phyloP scores from a whole-genome alignment of 2,888 invertebrate genomes.

The Salpingus planirostris region DNA sequence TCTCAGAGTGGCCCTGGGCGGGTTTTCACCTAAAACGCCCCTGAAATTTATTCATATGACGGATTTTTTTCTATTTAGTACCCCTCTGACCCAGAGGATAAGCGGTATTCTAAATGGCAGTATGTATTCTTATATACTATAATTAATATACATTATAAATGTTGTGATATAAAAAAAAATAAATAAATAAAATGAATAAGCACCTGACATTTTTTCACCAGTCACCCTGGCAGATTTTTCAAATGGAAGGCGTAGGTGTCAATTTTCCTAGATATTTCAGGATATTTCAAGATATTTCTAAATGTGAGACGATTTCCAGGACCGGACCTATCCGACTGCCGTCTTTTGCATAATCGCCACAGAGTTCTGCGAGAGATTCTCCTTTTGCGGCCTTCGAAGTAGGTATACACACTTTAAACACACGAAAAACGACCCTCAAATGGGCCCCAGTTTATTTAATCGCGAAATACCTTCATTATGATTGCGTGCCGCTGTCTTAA shows the following conservation, averaged over 20 bases:
- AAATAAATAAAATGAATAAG: too few relatives aligned
- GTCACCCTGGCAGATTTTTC: background rate
- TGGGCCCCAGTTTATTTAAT: too few relatives aligned
- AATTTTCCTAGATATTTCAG: background rate
- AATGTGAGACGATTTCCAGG: constrained; percentile 21
- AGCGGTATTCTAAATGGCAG: constrained; percentile 36
- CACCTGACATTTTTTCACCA: too few relatives aligned
- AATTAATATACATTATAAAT: constrained; percentile 21
- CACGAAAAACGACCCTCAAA: too few relatives aligned
- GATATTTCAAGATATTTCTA: background rate
- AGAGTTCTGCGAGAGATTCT: constrained; percentile 81
- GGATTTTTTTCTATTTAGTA: constrained; percentile 12
- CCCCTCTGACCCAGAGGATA: constrained; percentile 22
- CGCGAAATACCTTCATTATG: too few relatives aligned
- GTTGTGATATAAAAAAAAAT: constrained; percentile 26
- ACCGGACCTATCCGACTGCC: constrained; percentile 49
- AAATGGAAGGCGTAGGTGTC: background rate
- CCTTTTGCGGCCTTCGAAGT: constrained; percentile 75
- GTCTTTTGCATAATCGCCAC: constrained; percentile 76
- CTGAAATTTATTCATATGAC: too few relatives aligned
- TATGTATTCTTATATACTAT: constrained; percentile 25
- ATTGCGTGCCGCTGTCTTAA: too few relatives aligned
- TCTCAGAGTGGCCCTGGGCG: too few relatives aligned
- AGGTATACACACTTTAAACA: too few relatives aligned
- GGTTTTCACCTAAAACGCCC: too few relatives aligned